These are phyloP conservation scores for Varanus komodoensis DNA, from an alignment of 2,113 vertebrate species.

Conservation along the genomic window DNA sequence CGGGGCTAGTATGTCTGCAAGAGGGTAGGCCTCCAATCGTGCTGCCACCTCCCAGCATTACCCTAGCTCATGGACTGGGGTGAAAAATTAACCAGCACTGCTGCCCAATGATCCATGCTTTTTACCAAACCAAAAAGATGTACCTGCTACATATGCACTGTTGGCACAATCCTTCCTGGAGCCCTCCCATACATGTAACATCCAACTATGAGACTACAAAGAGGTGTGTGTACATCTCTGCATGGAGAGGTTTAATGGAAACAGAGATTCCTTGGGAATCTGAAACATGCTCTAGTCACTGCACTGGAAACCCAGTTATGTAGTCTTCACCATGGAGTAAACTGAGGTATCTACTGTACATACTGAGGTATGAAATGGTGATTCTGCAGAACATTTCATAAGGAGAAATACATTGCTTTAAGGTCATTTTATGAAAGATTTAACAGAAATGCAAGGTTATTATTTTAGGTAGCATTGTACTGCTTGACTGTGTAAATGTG, in stretches of 20 bases:
- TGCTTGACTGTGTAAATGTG: neutral
- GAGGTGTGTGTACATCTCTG: neutral
- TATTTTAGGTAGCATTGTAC: neutral
- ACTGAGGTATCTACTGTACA: neutral
- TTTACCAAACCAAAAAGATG: neutral
- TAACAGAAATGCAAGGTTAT: neutral
- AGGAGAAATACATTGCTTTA: neutral
- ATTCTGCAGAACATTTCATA: neutral
- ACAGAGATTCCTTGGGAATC: neutral
- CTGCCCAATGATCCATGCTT: too few species aligned
- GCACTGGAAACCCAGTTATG: neutral
- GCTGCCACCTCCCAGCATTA: too few species aligned
- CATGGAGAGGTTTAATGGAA: neutral
- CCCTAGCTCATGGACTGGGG: too few species aligned
- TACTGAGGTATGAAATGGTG: neutral
- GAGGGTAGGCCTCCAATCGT: too few species aligned
- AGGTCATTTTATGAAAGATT: neutral
- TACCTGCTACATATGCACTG: too few species aligned
- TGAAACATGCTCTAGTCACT: too few species aligned
- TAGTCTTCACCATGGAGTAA: neutral
- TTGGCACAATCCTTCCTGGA: neutral
- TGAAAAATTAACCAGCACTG: too few species aligned
- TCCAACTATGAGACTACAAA: neutral
- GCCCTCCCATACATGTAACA: neutral
- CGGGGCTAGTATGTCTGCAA: too few species aligned